These are phyloP conservation scores for Gymnodraco acuticeps DNA, from an alignment of 2,797 vertebrate genomes.

Conservation along the genomic window DNA sequence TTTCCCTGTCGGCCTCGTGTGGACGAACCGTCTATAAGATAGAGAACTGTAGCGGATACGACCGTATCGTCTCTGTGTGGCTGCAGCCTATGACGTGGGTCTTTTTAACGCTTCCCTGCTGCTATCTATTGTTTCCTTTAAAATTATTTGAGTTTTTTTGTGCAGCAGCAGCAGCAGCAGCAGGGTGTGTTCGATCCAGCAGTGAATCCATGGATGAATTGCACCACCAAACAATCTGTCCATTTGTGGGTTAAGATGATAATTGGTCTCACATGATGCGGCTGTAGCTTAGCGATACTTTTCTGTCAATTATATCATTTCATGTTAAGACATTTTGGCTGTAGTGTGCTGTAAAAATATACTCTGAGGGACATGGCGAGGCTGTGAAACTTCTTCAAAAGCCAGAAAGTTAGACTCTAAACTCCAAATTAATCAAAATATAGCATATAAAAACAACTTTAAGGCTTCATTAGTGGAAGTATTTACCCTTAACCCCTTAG, in stretches of 20 bases:
- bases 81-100: too few relatives aligned
- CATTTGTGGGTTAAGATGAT: conserved; percentile 50
- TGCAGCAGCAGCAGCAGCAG: conserved; percentile 1
- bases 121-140: conserved; percentile 54
- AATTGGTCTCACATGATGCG: conserved; percentile 58
- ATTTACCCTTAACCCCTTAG: conserved; percentile 22
- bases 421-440: conserved; percentile 1
- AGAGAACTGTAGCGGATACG: too few relatives aligned
- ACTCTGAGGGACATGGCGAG: neutral
- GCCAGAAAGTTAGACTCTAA: neutral
- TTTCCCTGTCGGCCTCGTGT: too few relatives aligned
- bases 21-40: too few relatives aligned
- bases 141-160: conserved; percentile 48
- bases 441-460: neutral
- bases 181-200: conserved; percentile 46
- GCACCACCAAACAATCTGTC: conserved; percentile 44
- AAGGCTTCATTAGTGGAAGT: neutral
- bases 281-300: conserved; percentile 43
- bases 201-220: conserved; percentile 38
- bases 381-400: conserved; percentile 18
- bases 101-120: conserved; percentile 14
- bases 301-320: conserved; percentile 48
- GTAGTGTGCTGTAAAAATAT: conserved; percentile 18
- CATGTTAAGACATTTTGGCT: conserved; percentile 19
- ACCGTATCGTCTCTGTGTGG: too few relatives aligned